phyloP scores from a whole-genome alignment of 2,888 invertebrate species.

The Drosophila mercatorum region DNA sequence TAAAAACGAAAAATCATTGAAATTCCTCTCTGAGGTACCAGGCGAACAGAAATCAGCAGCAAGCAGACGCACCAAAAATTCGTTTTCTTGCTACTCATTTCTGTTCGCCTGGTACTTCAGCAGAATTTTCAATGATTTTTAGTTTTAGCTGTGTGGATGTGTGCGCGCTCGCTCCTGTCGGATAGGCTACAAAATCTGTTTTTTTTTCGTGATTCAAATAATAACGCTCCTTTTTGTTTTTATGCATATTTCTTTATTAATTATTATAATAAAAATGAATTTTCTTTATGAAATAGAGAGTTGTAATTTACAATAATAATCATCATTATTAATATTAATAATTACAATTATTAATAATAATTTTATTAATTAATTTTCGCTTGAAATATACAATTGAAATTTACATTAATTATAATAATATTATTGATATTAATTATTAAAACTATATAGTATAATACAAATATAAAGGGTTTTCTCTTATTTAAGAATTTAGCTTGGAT shows the following conservation, averaged over 20 bases:
- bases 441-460: no score
- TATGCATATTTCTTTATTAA: not conserved
- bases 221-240: not conserved
- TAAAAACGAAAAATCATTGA: no score
- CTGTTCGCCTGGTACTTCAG: not conserved
- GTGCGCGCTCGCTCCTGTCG: not conserved
- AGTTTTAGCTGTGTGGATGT: no score
- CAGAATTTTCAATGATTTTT: not conserved
- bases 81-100: not conserved
- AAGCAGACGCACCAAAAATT: not conserved
- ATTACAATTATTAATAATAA: not conserved
- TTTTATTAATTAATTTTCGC: no score
- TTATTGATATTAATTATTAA: no score
- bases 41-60: not conserved
- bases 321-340: no score
- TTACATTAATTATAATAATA: no score
- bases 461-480: not conserved
- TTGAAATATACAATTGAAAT: no score
- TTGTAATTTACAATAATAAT: no score
- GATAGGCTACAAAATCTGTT: not conserved
- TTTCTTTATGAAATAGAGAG: no score
- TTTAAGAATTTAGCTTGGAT: not conserved
- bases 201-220: not conserved
- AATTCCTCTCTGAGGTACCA: not conserved
- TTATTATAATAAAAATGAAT: no score